Evolutionary conservation across 2,797 vertebrate species (phyloP), one percentile per base, ranked within the genome.

Genomic region (Gephyroberyx darwinii): DNA sequence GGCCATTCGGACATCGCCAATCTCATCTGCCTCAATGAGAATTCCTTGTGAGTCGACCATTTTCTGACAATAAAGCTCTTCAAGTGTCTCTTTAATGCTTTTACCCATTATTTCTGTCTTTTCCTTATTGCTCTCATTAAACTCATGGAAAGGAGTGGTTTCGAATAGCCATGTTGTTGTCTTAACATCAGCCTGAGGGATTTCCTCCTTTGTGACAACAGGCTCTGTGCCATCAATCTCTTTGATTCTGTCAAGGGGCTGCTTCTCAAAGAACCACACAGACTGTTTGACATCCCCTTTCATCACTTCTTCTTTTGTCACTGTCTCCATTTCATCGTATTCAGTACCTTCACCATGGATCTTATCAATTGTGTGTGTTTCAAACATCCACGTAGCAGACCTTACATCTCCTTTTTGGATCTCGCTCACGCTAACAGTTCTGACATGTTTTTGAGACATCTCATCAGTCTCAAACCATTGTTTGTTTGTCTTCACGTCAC

Each of bases 221-320:
- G 53, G 66, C 71, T 92, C 84, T 3, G 69, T 82, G 83, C 88
- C 93, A 19, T 95, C 94, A 1, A 52, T 77, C 65, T 96, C 94
- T 69, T 91, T 95, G 87, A 98, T 95, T 31, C 90, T 94, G 86
- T 96, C 95, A 8, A 97, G 92, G 1, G 95, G 93, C 63, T 96
- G 93, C 80, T 95, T 96, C 90, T 98, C 96, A 93, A 98, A 98
- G 73, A 98, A 95, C 96, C 96, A 98, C n/a, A 98, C 93, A 5
- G 96, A 95, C 80, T 96, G 94, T 65, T 95, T 96, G 57, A 98
- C 96, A 69, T 96, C 96, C 43, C 96, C 96, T 92, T 94, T 96
- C 83, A 95, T 92, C n/a, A 96, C 89, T 54, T 98, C 96, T 87
- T 98, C 95, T 65, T 93, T 95, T 62, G 87, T 95, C 52, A 98